Conservation (phyloP, 2,113 vertebrate genomes). For the Cyprinodon tularosa region DNA sequence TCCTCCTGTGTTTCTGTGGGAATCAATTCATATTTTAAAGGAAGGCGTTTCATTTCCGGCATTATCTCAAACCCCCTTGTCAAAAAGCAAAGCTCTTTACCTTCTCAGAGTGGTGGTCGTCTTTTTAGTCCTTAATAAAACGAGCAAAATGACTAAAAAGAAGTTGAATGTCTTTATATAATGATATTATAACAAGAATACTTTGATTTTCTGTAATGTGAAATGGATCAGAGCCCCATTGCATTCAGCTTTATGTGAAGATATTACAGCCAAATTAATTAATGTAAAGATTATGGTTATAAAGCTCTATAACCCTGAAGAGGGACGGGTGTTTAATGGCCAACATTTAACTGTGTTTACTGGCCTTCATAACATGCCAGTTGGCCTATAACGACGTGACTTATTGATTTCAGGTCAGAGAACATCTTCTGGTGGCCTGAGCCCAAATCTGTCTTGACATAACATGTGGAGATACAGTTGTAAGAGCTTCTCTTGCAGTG, state of each 20-base stretch:
- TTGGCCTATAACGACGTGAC: conserved; percentile 12
- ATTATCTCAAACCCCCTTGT: conserved; percentile 51
- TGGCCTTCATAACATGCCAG: conserved; percentile 30
- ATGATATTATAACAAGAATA: conserved; percentile 65
- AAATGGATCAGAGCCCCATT: conserved; percentile 36
- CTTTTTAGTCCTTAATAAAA: conserved; percentile 56
- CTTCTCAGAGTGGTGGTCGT: conserved; percentile 6
- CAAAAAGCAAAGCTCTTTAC: conserved; percentile 38
- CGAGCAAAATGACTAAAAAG: conserved; percentile 37
- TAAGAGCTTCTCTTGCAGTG: conserved; percentile 35
- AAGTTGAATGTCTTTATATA: conserved; percentile 42
- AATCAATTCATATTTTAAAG: conserved; percentile 26
- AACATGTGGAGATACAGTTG: conserved; percentile 25
- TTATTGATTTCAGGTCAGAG: conserved; percentile 36
- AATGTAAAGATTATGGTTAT: conserved; percentile 50
- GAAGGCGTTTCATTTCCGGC: conserved; percentile 16
- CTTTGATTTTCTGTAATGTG: conserved; percentile 45
- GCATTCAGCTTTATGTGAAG: conserved; percentile 40
- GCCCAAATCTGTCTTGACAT: conserved; percentile 26
- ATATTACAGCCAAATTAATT: conserved; percentile 60
- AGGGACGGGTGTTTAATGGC: conserved; percentile 41
- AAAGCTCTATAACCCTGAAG: conserved; percentile 36
- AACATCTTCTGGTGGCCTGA: conserved; percentile 17
- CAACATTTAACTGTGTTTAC: conserved; percentile 52
- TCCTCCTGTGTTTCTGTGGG: not conserved